These are phyloP conservation scores for Hydrolagus affinis DNA, from an alignment of 2,113 vertebrate species.

Conservation along the genomic window DNA sequence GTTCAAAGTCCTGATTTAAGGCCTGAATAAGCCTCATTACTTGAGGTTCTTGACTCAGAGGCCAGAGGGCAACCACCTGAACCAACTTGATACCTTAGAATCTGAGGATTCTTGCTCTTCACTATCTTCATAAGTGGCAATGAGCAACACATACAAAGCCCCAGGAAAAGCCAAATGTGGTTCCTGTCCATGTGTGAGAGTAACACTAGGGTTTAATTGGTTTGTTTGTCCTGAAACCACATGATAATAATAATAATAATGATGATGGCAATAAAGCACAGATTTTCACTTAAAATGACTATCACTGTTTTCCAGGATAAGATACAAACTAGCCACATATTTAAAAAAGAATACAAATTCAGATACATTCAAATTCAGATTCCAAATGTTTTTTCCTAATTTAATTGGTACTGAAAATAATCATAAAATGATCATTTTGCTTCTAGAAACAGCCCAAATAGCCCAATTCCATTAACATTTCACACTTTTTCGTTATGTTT, in stretches of 20 bases:
- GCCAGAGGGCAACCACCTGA: no score
- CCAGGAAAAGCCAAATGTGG: background rate
- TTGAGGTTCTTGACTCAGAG: no score
- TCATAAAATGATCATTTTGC: background rate
- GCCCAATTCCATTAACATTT: background rate
- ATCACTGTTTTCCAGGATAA: background rate
- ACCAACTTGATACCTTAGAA: no score
- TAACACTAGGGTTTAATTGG: background rate
- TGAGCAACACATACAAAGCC: background rate
- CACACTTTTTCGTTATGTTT: no score
- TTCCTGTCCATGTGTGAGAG: background rate
- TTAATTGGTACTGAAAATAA: background rate
- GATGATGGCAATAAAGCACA: background rate
- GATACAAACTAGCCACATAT: background rate
- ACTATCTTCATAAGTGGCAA: no score
- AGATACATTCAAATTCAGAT: background rate
- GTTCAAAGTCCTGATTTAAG: no score
- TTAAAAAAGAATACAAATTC: background rate
- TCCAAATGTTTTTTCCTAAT: background rate
- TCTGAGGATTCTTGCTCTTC: no score
- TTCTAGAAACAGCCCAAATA: background rate
- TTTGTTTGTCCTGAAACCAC: background rate
- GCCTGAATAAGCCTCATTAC: no score
- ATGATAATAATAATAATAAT: no score
- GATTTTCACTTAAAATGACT: background rate